phyloP scores from a whole-genome alignment of 2,888 invertebrate species.

The Caenorhabditis sinica region DNA sequence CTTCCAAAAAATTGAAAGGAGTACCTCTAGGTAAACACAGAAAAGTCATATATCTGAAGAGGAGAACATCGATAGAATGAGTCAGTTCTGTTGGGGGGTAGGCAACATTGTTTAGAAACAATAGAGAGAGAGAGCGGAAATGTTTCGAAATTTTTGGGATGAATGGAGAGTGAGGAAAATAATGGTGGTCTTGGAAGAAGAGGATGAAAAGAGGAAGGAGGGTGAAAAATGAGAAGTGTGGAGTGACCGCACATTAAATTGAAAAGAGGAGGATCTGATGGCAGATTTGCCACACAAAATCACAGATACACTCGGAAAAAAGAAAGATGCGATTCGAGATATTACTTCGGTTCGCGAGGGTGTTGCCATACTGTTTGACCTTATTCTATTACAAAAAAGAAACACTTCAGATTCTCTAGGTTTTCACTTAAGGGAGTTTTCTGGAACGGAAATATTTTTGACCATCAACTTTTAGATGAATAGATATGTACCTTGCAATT shows the following conservation, averaged over 20 bases:
- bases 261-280: slow-evolving; percentile 13
- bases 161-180: slow-evolving; percentile 20
- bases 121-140: slow-evolving; percentile 7
- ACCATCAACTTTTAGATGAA: too few relatives aligned
- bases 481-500: too few relatives aligned
- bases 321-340: slow-evolving; percentile 7
- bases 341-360: not conserved
- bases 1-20: not conserved
- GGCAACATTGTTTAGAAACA: not conserved
- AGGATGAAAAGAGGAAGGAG: not conserved
- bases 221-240: slow-evolving; percentile 58
- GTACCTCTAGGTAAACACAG: slow-evolving; percentile 19
- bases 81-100: not conserved
- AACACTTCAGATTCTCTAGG: too few relatives aligned
- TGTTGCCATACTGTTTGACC: not conserved
- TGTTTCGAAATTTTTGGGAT: slow-evolving; percentile 21
- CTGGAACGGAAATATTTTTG: too few relatives aligned
- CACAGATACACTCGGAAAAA: slow-evolving; percentile 5
- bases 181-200: slow-evolving; percentile 18
- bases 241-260: slow-evolving; percentile 63
- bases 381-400: too few relatives aligned
- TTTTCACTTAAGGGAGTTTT: too few relatives aligned
- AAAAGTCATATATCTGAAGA: slow-evolving; percentile 35
- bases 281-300: slow-evolving; percentile 41
- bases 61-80: slow-evolving; percentile 21